Base-by-base conservation (phyloP, 2,113 vertebrate species). In the Tychaedon coryphoeus region DNA sequence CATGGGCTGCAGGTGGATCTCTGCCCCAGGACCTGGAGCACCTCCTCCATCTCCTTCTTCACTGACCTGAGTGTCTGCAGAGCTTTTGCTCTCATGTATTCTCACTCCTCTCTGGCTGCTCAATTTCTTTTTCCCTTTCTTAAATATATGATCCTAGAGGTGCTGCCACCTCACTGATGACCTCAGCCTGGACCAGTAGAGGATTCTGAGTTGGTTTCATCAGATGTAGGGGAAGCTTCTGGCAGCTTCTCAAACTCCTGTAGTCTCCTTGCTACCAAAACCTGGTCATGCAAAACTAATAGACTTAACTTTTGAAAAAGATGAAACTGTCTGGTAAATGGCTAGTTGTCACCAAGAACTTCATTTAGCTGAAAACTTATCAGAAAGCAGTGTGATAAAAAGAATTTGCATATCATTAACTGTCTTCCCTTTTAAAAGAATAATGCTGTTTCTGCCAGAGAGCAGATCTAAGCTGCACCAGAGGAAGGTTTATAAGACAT, bases 231-330 rank as follows among this genome's bases (percentile, higher is more conserved):
- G 40, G 11, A 42, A 77, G 14, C 45, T 77, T 54, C 58, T 22
- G 19, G 58, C 51, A 60, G 23, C 40, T 66, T 83, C 72, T 54
- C n/a, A 43, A 11, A 12, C 14, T 25, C 5, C 25, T 57, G 24
- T 53, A 64, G 17, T 2, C 7, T 8, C 8, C 26, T 34, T 0
- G 0, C 53, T 47, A 29, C 10, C 53, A 57, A 73, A 82, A 87
- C 25, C 14, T 47, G 51, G 22, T 36, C 18, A 36, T 29, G 8
- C 25, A 78, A 83, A 69, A 29, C 8, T 9, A 53, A 31, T 66
- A 31, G 7, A 50, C 20, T 7, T 47, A 8, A 16, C 84, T 81
- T 86, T 73, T 54, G 6, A 64, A 72, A 85, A 91, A 56, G 31
- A 60, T 19, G 9, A 33, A 7, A 56, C 42, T 89, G 31, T 54